phyloP scores from a whole-genome alignment of 1,140 invertebrate genomes.

The Halictus rubicundus region DNA sequence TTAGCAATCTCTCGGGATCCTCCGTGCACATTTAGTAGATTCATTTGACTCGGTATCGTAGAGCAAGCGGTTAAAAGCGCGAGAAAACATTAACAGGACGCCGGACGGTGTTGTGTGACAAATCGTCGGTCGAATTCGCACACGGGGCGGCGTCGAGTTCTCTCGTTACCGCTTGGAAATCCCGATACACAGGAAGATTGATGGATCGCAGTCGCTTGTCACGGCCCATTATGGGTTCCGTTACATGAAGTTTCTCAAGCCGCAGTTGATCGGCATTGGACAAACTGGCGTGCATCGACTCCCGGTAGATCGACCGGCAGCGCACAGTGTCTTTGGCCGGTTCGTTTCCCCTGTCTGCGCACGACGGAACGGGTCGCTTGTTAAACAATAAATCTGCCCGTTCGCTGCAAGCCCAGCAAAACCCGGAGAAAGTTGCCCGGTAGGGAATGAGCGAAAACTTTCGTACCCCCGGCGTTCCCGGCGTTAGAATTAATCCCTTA shows the following conservation, averaged over 20 bases:
- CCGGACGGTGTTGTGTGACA: too few species aligned
- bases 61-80: too few species aligned
- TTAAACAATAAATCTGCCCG: slow-evolving; percentile 11
- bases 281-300: slow-evolving; percentile 65
- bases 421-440: too few species aligned
- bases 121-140: too few species aligned
- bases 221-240: slow-evolving; percentile 70
- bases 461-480: too few species aligned
- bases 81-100: too few species aligned
- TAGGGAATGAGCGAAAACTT: not conserved
- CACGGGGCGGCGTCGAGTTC: too few species aligned
- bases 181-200: slow-evolving; percentile 62
- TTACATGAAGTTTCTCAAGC: slow-evolving; percentile 70
- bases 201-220: slow-evolving; percentile 63
- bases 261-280: slow-evolving; percentile 50
- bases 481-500: not conserved
- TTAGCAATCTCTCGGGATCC: too few species aligned
- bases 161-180: not conserved
- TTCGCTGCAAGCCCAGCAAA: not conserved
- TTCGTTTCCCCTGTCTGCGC: not conserved
- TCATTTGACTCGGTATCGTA: too few species aligned
- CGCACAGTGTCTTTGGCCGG: not conserved
- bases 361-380: not conserved
- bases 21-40: too few species aligned
- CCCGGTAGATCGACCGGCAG: slow-evolving; percentile 40